These are phyloP conservation scores for Harpagifer antarcticus DNA, from an alignment of 2,797 vertebrate genomes.

Conservation along the genomic window DNA sequence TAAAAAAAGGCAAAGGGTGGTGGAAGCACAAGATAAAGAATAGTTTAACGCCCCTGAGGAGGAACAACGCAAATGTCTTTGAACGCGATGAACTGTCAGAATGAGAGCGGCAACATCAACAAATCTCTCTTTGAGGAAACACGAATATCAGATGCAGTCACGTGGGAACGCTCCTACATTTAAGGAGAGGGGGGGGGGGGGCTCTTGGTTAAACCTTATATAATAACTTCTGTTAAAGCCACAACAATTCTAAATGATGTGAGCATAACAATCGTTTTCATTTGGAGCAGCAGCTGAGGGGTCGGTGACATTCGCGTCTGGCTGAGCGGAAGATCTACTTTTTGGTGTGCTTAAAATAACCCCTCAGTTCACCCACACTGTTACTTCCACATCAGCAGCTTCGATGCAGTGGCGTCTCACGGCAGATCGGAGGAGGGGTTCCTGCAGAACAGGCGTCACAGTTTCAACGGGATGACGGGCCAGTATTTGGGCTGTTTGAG, in stretches of 20 bases:
- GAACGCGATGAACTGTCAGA: constrained; percentile 32
- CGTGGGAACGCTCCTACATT: constrained; percentile 8
- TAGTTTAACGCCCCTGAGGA: not conserved
- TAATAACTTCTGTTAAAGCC: not conserved
- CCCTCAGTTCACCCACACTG: not conserved
- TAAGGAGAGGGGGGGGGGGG: constrained; percentile 19
- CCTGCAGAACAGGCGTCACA: constrained; percentile 75
- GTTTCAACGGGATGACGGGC: constrained; percentile 94
- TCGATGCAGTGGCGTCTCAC: constrained; percentile 3
- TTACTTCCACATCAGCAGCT: constrained; percentile 28
- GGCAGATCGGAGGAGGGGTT: not conserved
- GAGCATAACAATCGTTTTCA: constrained; percentile 4
- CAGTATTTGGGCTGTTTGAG: constrained; percentile 95
- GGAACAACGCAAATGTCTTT: constrained; percentile 25
- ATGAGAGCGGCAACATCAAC: constrained; percentile 13
- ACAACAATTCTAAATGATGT: not conserved
- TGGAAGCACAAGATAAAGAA: constrained; percentile 30
- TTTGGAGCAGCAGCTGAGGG: constrained; percentile 29
- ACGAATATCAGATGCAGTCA: constrained; percentile 38
- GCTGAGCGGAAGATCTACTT: constrained; percentile 19
- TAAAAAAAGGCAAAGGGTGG: constrained; percentile 15
- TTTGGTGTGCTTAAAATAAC: constrained; percentile 36
- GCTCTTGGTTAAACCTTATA: no score
- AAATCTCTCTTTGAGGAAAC: constrained; percentile 21
- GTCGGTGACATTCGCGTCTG: constrained; percentile 8